A percentile compares a stretch with the other conserved stretches of the same genome.
Conservation (phyloP, 2,797 vertebrate species). For the Neosalanx taihuensis region DNA sequence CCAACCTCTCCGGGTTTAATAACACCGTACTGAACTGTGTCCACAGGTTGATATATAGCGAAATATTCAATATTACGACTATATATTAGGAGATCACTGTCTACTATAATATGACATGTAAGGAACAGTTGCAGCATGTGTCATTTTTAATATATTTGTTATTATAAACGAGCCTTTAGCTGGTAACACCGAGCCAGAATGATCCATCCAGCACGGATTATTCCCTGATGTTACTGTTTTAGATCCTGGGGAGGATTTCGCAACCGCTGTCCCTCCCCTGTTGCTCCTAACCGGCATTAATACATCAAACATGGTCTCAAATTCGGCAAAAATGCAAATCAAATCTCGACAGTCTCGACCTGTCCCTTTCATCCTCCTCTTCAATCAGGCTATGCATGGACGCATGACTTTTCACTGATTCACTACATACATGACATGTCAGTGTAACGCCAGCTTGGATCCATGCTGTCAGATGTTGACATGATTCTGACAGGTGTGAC, state of each 20-base stretch:
- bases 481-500: conserved; percentile 47
- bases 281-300: not conserved
- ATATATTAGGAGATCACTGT: no score
- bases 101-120: not conserved
- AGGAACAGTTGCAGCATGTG: not conserved
- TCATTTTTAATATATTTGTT: not conserved
- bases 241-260: not conserved
- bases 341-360: not conserved
- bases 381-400: conserved; percentile 17
- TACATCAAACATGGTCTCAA: not conserved
- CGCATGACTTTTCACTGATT: conserved; percentile 19
- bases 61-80: no score
- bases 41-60: not conserved
- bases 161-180: not conserved
- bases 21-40: not conserved
- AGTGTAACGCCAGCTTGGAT: not conserved
- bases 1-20: conserved; percentile 39
- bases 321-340: not conserved
- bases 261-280: no score
- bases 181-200: not conserved
- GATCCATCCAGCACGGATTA: no score
- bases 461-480: conserved; percentile 61
- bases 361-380: not conserved
- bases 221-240: not conserved
- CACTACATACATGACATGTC: not conserved